Evolutionary conservation across 1,140 invertebrate genomes (phyloP).

Genomic region (Caerostris darwini): DNA sequence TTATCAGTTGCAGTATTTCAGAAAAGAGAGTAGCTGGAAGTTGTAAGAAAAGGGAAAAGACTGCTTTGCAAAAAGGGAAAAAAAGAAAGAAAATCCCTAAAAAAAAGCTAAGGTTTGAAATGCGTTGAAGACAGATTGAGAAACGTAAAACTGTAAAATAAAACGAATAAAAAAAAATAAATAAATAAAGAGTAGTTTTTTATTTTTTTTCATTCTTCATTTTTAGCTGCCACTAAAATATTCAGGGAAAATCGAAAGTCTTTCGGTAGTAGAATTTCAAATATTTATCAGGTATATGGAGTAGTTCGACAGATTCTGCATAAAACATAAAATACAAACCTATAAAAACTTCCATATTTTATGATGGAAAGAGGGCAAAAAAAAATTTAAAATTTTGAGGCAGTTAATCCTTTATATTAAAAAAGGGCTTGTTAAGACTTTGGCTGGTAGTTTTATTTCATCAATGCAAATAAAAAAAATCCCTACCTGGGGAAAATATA

Average conservation of each 20-base stretch:
- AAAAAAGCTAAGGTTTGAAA: neutral
- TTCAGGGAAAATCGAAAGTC: neutral
- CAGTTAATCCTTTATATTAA: neutral
- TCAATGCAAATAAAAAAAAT: neutral
- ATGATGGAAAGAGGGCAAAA: constrained; percentile 1
- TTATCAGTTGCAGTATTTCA: neutral
- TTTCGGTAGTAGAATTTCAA: constrained; percentile 21
- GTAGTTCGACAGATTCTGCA: constrained; percentile 28
- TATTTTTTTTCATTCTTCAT: neutral
- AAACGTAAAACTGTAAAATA: constrained; percentile 52
- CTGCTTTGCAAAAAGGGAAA: neutral
- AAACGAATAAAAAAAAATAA: neutral
- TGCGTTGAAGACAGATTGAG: constrained; percentile 43
- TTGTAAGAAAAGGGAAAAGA: neutral
- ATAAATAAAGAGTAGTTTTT: neutral
- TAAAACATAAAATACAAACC: constrained; percentile 47
- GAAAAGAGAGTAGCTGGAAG: neutral
- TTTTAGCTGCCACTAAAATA: constrained; percentile 26
- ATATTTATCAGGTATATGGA: constrained; percentile 34
- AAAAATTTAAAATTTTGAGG: neutral
- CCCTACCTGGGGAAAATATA: neutral
- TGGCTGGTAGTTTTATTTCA: neutral
- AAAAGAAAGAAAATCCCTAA: neutral
- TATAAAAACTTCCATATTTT: constrained; percentile 52
- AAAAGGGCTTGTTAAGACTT: constrained; percentile 13